A percentile compares a stretch with the other conserved stretches of the same genome.
Evolutionary conservation across 2,113 vertebrate genomes (phyloP).

Genomic region (Passer domesticus): DNA sequence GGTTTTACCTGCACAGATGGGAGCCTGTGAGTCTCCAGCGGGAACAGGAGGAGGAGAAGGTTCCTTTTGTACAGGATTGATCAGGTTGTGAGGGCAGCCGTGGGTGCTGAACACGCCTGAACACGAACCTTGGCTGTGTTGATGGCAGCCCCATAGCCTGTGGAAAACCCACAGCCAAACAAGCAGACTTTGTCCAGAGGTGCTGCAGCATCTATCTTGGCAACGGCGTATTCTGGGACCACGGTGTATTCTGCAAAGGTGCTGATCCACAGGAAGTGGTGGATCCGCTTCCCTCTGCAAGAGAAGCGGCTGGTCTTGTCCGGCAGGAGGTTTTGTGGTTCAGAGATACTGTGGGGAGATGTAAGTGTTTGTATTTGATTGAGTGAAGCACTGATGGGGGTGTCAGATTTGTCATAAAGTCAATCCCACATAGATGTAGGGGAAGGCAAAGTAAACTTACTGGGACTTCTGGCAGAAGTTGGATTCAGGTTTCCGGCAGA

Average conservation of each 20-base stretch:
- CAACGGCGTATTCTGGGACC: slow-evolving; percentile 70
- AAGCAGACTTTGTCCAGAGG: slow-evolving; percentile 84
- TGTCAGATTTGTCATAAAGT: not conserved
- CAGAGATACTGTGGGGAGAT: not conserved
- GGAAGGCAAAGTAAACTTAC: not conserved
- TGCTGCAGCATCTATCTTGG: slow-evolving; percentile 78
- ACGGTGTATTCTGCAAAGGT: slow-evolving; percentile 88
- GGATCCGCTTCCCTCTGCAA: slow-evolving; percentile 79
- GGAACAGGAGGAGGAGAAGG: not conserved
- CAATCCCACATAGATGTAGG: too few species aligned
- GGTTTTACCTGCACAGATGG: slow-evolving; percentile 75
- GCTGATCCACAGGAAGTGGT: slow-evolving; percentile 81
- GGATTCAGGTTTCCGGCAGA: not conserved
- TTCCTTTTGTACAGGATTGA: not conserved
- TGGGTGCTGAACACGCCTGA: not conserved
- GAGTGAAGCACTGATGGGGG: not conserved
- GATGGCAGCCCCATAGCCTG: slow-evolving; percentile 84
- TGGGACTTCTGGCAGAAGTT: not conserved
- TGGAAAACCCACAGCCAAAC: slow-evolving; percentile 80
- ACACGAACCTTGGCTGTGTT: slow-evolving; percentile 78
- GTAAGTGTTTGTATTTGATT: not conserved
- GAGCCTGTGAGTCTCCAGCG: not conserved
- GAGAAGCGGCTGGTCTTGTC: slow-evolving; percentile 74
- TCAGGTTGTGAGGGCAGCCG: rapidly evolving
- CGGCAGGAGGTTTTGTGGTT: slow-evolving; percentile 60